Conservation (phyloP, 2,113 vertebrate genomes). For the Oceanites oceanicus region DNA sequence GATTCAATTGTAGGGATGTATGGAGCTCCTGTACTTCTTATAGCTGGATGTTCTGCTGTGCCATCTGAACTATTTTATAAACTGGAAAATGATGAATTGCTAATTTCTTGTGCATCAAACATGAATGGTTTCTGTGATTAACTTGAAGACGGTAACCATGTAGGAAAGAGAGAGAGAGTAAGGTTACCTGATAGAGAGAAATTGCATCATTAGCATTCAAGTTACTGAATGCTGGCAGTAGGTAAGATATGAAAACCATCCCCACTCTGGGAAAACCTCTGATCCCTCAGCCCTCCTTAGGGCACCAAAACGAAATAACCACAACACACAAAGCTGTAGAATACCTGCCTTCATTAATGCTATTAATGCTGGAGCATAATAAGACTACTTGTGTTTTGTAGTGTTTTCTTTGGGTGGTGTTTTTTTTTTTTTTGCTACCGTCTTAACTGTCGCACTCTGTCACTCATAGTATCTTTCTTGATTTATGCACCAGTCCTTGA, state of each 20-base stretch:
- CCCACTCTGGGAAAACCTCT: not conserved
- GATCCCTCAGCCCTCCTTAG: not conserved
- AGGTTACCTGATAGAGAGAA: not conserved
- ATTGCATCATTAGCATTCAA: not conserved
- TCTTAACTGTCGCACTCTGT: not conserved
- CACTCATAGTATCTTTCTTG: not conserved
- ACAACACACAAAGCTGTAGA: not conserved
- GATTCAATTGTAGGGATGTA: not conserved
- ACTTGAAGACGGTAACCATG: not conserved
- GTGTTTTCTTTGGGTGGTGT: not conserved
- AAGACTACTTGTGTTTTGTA: not conserved
- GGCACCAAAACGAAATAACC: not conserved
- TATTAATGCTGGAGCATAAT: not conserved
- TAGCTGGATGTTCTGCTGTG: not conserved
- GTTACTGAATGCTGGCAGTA: not conserved
- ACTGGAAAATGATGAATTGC: not conserved
- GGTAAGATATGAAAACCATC: not conserved
- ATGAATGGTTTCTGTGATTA: not conserved
- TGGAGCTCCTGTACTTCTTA: not conserved
- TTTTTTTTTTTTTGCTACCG: not conserved
- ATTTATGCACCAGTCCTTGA: not conserved
- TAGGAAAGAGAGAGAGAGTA: not conserved
- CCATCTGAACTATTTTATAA: not conserved
- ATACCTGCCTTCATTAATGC: not conserved
- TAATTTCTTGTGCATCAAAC: not conserved